Conservation (phyloP, 2,113 vertebrate species). For the Synodontis membranacea region DNA sequence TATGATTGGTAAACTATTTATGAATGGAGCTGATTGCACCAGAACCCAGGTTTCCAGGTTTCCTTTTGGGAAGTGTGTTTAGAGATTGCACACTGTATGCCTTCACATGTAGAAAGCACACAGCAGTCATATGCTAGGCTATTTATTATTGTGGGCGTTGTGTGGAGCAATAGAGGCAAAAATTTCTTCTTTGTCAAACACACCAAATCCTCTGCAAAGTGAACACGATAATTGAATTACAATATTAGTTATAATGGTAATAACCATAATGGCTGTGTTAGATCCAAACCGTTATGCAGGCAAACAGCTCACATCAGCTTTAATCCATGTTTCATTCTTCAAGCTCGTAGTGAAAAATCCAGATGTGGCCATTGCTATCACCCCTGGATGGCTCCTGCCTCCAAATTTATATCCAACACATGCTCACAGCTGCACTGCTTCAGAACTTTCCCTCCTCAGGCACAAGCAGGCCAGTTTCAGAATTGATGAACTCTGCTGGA, state of each 20-base stretch:
- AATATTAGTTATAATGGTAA: conserved; percentile 52
- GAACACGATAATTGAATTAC: conserved; percentile 56
- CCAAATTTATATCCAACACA: conserved; percentile 64
- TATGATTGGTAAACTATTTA: not conserved
- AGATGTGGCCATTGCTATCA: conserved; percentile 66
- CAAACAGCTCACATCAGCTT: conserved; percentile 54
- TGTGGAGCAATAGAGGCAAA: not conserved
- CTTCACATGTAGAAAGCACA: not conserved
- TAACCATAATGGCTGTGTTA: conserved; percentile 52
- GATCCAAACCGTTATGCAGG: conserved; percentile 46
- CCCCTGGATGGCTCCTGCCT: conserved; percentile 58
- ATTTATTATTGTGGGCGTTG: conserved; percentile 15
- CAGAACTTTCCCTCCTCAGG: conserved; percentile 49
- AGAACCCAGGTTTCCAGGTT: not conserved
- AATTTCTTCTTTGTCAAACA: conserved; percentile 36
- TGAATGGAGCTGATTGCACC: not conserved
- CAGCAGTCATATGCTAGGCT: not conserved
- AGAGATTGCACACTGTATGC: not conserved
- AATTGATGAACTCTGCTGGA: conserved; percentile 52
- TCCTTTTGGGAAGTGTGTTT: not conserved
- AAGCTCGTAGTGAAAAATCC: conserved; percentile 55
- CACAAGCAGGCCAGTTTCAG: conserved; percentile 31
- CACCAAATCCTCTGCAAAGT: conserved; percentile 41
- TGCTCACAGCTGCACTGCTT: conserved; percentile 54
- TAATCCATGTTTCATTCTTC: conserved; percentile 52